Base-by-base conservation (phyloP, 2,113 vertebrate species). In the Mungos mungo region DNA sequence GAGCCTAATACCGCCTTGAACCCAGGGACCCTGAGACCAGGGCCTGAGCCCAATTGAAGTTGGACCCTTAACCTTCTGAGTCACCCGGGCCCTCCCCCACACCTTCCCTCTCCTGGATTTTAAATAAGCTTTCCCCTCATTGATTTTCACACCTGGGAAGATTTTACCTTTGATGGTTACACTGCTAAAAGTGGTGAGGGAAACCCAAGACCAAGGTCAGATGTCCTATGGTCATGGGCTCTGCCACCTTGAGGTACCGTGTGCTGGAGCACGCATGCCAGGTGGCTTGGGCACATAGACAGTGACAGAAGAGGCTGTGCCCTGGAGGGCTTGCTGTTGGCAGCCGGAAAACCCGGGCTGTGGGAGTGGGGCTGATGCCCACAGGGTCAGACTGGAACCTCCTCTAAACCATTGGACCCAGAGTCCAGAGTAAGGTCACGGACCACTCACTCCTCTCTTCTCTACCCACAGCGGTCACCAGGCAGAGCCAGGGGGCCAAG, bases 281-380 rank as follows among this genome's bases (percentile, higher is more conserved):
- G 63, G 18, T 31, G 2, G 41, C 80, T n/a, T 21, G 27, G 47
- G 35, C 14, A 35, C 72, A 29, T 18, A 2, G 2, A 21, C 29
- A 31, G 29, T 9, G 33, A 18, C 0, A 8, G 18, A 21, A n/a
- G 16, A 31, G 6, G 14, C 65, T 41, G 8, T 2, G 54, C 50
- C 16, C 71, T 25, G 45, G 9, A 14, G 14, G 29, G 35, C 72
- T 18, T 27, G 38, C 54, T 31, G 31, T 45, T 38, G 19, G 11
- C 18, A 15, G 11, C 18, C 27, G 38, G n/a, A 54, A 21, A 54
- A 77, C 21, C 2, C 2, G 6, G 23, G 9, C 8, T 4, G 5
- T 15, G 14, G 50, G 13, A 2, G 1, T 13, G 19, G 1, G 13
- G 25, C 19, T 4, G 2, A 9, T 9, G 8, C 0, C 4, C 27